These are phyloP conservation scores for Acleris cristana DNA, from an alignment of 2,888 invertebrate genomes.

Conservation along the genomic window DNA sequence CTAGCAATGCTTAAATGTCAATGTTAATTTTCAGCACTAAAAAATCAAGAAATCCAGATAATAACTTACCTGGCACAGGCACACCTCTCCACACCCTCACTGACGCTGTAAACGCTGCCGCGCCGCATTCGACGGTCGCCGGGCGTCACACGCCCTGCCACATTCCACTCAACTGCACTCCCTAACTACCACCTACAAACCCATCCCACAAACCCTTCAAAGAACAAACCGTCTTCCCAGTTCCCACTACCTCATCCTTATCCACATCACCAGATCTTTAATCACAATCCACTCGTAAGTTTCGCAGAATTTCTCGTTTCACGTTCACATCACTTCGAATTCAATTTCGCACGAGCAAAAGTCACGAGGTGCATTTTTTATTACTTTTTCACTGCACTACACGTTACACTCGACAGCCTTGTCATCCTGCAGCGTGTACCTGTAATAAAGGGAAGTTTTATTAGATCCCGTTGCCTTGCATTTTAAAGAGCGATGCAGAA, in stretches of 20 bases:
- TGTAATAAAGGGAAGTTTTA: slow-evolving; percentile 24
- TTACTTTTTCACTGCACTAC: slow-evolving; percentile 28
- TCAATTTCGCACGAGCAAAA: slow-evolving; percentile 7
- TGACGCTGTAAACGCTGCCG: slow-evolving; percentile 78
- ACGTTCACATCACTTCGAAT: slow-evolving; percentile 18
- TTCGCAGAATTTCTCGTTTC: slow-evolving; percentile 4
- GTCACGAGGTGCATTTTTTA: slow-evolving; percentile 31
- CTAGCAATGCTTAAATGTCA: no score
- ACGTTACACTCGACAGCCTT: slow-evolving; percentile 24
- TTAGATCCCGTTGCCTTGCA: background rate
- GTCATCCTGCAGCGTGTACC: slow-evolving; percentile 23
- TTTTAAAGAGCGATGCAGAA: background rate
- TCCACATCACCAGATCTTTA: slow-evolving; percentile 24
- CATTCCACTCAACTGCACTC: slow-evolving; percentile 48
- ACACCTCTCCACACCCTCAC: slow-evolving; percentile 81
- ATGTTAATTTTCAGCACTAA: no score
- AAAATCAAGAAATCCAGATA: no score
- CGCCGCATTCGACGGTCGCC: slow-evolving; percentile 75
- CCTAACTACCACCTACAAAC: slow-evolving; percentile 41
- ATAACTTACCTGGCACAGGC: slow-evolving; percentile 67
- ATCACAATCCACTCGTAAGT: background rate
- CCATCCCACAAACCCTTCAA: slow-evolving; percentile 30
- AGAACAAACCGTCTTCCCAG: slow-evolving; percentile 17
- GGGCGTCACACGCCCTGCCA: slow-evolving; percentile 61
- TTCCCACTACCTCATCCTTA: slow-evolving; percentile 42